phyloP scores from a whole-genome alignment of 2,888 invertebrate genomes.

The Dusona sp. region DNA sequence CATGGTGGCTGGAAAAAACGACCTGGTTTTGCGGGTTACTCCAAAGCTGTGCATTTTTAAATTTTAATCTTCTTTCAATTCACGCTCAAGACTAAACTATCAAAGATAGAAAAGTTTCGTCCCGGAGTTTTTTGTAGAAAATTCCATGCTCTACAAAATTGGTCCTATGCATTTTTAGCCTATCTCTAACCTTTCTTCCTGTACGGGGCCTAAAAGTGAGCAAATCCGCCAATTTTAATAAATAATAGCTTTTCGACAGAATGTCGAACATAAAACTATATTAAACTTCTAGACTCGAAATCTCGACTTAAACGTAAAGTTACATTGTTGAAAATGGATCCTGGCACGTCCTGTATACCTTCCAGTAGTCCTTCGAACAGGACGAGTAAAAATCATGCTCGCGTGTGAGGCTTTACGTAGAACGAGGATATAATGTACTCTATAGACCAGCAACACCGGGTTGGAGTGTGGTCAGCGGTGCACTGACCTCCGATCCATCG shows the following conservation, averaged over 20 bases:
- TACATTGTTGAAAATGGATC: background rate
- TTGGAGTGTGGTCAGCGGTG: conserved; percentile 74
- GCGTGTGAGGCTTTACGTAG: conserved; percentile 16
- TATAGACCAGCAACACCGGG: conserved; percentile 32
- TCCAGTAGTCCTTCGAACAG: conserved; percentile 25
- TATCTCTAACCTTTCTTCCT: background rate
- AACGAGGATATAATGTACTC: conserved; percentile 14
- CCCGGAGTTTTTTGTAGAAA: background rate
- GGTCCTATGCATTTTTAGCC: background rate
- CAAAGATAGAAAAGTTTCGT: background rate
- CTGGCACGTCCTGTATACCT: background rate
- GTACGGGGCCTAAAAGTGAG: background rate
- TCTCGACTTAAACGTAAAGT: background rate
- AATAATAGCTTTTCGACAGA: background rate
- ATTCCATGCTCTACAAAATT: background rate
- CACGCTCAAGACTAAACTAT: background rate
- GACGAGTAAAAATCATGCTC: conserved; percentile 16
- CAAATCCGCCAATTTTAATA: background rate
- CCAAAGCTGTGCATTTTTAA: background rate
- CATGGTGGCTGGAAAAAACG: background rate
- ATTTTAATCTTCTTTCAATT: background rate
- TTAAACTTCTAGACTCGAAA: background rate
- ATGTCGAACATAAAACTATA: background rate
- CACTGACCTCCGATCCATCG: conserved; percentile 81
- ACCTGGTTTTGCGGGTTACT: background rate